A percentile compares a stretch with the other conserved stretches of the same genome.
phyloP scores from a whole-genome alignment of 1,140 invertebrate genomes.

The Cherax destructor region DNA sequence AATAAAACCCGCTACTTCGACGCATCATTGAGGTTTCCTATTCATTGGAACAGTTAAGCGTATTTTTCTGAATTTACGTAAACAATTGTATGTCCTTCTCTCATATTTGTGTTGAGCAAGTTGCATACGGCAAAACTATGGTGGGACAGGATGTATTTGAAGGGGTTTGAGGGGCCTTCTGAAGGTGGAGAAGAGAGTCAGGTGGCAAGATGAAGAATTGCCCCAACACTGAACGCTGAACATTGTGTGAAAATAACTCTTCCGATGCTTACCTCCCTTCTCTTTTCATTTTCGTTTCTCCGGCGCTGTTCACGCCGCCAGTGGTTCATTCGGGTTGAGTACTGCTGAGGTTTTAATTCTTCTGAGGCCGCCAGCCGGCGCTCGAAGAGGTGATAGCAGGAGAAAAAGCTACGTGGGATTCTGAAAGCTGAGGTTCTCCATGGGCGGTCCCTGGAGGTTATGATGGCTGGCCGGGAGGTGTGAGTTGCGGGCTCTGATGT shows the following conservation, averaged over 20 bases:
- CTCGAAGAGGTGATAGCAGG: constrained; percentile 3
- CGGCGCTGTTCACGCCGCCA: not conserved
- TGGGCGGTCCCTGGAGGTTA: constrained; percentile 36
- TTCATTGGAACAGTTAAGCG: not conserved
- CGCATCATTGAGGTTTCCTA: not conserved
- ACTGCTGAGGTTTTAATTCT: constrained; percentile 22
- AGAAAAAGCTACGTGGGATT: constrained; percentile 29
- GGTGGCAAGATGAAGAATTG: constrained; percentile 59
- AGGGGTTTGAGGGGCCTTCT: not conserved
- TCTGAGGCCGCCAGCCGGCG: not conserved
- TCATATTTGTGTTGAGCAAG: not conserved
- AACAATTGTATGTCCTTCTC: not conserved
- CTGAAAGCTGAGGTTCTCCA: not conserved
- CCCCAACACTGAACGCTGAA: constrained; percentile 39
- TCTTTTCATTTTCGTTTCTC: not conserved
- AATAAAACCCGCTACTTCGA: constrained; percentile 62
- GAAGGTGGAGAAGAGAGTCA: not conserved
- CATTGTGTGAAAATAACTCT: constrained; percentile 47
- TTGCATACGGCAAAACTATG: not conserved
- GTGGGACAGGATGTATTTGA: not conserved
- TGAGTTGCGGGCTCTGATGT: not conserved
- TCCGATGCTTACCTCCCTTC: not conserved
- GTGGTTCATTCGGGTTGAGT: not conserved
- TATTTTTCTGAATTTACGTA: not conserved
- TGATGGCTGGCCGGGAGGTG: constrained; percentile 31